Conservation (phyloP, 2,797 vertebrate genomes). For the Mallotus villosus region DNA sequence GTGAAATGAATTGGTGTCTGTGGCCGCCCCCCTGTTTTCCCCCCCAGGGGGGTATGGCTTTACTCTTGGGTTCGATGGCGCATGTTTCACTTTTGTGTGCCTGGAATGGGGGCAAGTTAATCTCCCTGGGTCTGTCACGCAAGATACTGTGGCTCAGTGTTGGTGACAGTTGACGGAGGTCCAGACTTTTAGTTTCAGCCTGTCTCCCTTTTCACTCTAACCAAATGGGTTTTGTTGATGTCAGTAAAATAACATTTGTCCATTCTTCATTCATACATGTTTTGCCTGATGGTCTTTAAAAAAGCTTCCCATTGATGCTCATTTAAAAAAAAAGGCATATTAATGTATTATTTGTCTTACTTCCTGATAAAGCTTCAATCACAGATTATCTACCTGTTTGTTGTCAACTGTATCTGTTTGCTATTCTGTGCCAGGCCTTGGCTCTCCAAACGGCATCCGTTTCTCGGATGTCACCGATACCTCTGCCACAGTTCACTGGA, state of each 20-base stretch:
- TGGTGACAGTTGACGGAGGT: constrained; percentile 56
- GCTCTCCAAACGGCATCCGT: constrained; percentile 84
- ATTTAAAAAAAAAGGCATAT: not conserved
- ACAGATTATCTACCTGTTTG: constrained; percentile 10
- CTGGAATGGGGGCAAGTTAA: constrained; percentile 73
- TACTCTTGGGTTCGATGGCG: constrained; percentile 65
- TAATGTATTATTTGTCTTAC: not conserved
- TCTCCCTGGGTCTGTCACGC: constrained; percentile 72
- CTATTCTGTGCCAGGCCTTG: constrained; percentile 76
- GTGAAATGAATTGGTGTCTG: constrained; percentile 51
- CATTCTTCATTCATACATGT: no score
- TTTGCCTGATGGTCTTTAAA: no score
- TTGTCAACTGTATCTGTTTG: constrained; percentile 13
- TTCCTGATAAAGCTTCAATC: not conserved
- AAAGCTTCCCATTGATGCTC: no score
- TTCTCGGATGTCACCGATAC: constrained; percentile 93
- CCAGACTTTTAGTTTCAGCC: constrained; percentile 47
- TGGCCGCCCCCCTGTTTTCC: constrained; percentile 49
- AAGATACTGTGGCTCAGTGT: constrained; percentile 55
- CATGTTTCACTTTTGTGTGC: constrained; percentile 74
- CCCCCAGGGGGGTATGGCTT: constrained; percentile 58
- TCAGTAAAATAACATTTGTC: constrained; percentile 22
- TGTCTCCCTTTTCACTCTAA: constrained; percentile 27
- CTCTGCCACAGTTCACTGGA: constrained; percentile 86
- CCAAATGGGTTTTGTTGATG: constrained; percentile 35